Evolutionary conservation across 2,113 vertebrate genomes (phyloP).

Genomic region (Albula glossodonta): DNA sequence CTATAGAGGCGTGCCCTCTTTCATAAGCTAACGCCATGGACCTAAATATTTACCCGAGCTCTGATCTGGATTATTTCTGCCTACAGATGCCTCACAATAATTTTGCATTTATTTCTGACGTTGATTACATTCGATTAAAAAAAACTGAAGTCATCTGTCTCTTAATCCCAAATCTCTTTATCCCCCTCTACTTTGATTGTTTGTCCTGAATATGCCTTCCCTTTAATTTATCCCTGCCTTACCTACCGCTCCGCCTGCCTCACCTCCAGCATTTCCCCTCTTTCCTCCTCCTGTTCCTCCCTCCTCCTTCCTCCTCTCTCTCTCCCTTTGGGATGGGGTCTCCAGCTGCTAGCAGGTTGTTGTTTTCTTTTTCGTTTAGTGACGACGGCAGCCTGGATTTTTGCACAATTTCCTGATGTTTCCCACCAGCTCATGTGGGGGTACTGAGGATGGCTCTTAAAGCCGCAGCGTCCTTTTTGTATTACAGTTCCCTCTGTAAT

Average conservation of each 20-base stretch:
- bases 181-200: conserved; percentile 44
- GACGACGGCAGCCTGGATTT: conserved; percentile 22
- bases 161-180: conserved; percentile 47
- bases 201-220: conserved; percentile 42
- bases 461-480: background rate
- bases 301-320: conserved; percentile 30
- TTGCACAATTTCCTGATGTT: background rate
- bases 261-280: background rate
- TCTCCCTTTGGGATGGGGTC: conserved; percentile 15
- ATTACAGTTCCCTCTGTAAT: background rate
- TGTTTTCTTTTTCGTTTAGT: conserved; percentile 30
- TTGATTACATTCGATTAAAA: conserved; percentile 18
- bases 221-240: conserved; percentile 47
- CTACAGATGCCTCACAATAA: background rate
- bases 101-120: background rate
- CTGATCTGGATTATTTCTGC: background rate
- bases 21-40: background rate
- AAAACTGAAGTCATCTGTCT: background rate
- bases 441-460: background rate
- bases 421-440: background rate
- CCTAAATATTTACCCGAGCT: background rate
- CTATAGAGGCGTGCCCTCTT: background rate
- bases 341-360: conserved; percentile 2
- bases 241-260: conserved; percentile 40
- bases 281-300: conserved; percentile 11